Base-by-base conservation (phyloP, 2,797 vertebrate genomes). In the Myotis planiceps region DNA sequence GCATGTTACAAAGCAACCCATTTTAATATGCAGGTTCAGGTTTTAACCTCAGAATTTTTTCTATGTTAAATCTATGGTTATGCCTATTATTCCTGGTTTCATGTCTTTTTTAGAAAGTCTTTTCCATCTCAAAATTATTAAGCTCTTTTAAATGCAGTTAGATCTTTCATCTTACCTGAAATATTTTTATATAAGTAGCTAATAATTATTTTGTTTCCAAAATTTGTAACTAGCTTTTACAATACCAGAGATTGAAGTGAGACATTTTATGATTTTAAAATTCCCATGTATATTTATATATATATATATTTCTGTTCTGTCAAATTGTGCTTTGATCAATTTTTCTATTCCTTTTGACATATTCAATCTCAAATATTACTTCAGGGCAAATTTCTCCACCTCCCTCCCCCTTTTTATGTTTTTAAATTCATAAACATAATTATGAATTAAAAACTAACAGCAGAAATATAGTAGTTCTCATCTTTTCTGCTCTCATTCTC, bases 131-230 rank as follows among this genome's bases (percentile, higher is more conserved):
- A 89, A 37, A 39, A 90, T 90, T 55, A 63, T 81, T 90, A 92
- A 80, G 58, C 29, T 74, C 3, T 63, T 96, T 84, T 81, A 87
- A 92, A 84, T 86, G 13, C 7, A 86, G 25, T 88, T 86, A 93
- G 18, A 66, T 88, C 29, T 91, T 80, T 94, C 81, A 72, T 89
- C 25, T 75, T 90, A 79, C 49, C n/a, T 86, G 29, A 39, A 90
- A 84, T 86, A 42, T 37, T 72, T 78, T 78, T 34, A 90, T 66
- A 15, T 66, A 94, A 93, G 29, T 90, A 45, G 79, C 55, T 82
- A 81, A 74, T 92, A 53, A 93, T 87, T 89, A 94, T 82, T 72
- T 87, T 92, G 90, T 29, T 65, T 78, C 29, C 9, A 16, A 80
- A 91, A 68, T 87, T 76, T 89, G 29, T 69, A 78, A 42, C 13